Conservation (phyloP, 92 coral and sea anemone genomes). For the Phenganax subtilis region DNA sequence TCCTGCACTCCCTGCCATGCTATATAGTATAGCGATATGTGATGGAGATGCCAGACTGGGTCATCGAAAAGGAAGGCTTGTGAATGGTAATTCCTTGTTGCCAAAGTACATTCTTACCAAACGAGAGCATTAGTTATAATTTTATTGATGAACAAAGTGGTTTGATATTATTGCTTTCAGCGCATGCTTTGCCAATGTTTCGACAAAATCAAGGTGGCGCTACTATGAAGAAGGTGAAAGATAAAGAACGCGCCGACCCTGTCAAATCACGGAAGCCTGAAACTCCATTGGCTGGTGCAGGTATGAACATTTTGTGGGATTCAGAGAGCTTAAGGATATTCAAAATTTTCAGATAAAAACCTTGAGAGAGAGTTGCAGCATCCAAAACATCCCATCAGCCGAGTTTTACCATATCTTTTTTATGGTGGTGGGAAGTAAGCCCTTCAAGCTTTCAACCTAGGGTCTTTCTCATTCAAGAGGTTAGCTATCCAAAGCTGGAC, state of each 20-base stretch:
- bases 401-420: not conserved
- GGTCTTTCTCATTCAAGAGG: too few species aligned
- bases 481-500: too few species aligned
- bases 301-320: constrained; percentile 31
- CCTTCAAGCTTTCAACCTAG: not conserved
- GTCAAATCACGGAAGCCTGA: constrained; percentile 82
- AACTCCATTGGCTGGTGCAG: constrained; percentile 89
- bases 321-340: too few species aligned
- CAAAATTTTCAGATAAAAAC: too few species aligned
- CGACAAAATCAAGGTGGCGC: constrained; percentile 73
- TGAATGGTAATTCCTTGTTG: too few species aligned
- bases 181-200: constrained; percentile 95
- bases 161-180: constrained; percentile 38
- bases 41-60: too few species aligned
- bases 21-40: not conserved
- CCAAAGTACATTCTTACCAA: too few species aligned
- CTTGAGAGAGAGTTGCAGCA: too few species aligned
- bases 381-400: not conserved
- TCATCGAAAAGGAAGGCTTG: too few species aligned
- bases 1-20: not conserved
- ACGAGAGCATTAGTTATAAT: too few species aligned
- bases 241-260: constrained; percentile 78
- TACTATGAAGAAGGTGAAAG: constrained; percentile 89
- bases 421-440: not conserved
- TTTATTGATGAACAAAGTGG: too few species aligned